These are phyloP conservation scores for Micromys minutus DNA, from an alignment of 2,113 vertebrate genomes.

Conservation along the genomic window DNA sequence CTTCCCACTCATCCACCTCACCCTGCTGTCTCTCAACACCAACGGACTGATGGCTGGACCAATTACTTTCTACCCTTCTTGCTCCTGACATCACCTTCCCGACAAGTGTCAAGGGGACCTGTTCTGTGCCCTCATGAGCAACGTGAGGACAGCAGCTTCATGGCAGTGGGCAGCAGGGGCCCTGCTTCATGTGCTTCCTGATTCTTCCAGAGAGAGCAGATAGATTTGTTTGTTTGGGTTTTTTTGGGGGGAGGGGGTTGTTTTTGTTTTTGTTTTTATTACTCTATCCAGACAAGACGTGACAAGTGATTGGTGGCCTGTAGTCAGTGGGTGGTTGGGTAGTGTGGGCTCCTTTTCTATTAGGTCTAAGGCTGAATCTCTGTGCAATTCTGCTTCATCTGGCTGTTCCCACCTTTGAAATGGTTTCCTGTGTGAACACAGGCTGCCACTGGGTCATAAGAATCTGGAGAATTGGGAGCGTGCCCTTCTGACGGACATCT, in stretches of 20 bases:
- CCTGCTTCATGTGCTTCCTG: background rate
- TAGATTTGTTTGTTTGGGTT: background rate
- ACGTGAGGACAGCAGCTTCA: conserved; percentile 6
- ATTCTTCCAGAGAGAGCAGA: background rate
- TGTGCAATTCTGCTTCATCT: background rate
- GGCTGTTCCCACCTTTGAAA: background rate
- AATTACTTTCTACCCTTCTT: conserved; percentile 68
- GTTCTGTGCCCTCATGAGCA: conserved; percentile 57
- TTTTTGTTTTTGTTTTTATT: background rate
- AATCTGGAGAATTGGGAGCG: background rate
- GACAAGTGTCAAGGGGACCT: conserved; percentile 55
- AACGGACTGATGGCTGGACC: conserved; percentile 72
- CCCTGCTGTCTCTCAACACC: conserved; percentile 76
- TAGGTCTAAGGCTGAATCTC: background rate
- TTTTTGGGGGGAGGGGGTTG: no score
- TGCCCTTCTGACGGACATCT: background rate
- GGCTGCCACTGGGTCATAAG: background rate
- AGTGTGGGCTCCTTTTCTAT: background rate
- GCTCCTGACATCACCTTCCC: conserved; percentile 64
- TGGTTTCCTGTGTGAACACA: background rate
- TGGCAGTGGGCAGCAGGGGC: background rate
- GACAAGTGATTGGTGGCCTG: background rate
- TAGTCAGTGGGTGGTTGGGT: background rate
- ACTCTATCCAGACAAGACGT: background rate
- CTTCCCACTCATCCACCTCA: conserved; percentile 60